Conservation (phyloP, 2,797 vertebrate genomes). For the Chiloscyllium punctatum region DNA sequence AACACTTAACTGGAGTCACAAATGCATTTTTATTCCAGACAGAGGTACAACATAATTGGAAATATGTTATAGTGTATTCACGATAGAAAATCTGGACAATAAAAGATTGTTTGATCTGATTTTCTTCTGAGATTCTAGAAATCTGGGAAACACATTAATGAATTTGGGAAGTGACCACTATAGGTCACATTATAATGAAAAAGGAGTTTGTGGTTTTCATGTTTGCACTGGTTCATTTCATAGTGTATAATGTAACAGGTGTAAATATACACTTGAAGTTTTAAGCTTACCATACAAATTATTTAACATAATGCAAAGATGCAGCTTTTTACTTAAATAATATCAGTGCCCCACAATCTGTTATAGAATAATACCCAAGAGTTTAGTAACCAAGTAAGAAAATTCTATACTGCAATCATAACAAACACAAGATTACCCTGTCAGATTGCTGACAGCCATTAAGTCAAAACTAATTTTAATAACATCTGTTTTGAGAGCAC, state of each 20-base stretch:
- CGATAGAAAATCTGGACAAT: neutral
- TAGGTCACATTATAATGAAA: neutral
- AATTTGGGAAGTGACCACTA: neutral
- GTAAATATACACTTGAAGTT: neutral
- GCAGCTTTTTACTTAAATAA: neutral
- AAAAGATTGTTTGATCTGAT: neutral
- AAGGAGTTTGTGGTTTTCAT: neutral
- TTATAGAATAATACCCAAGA: neutral
- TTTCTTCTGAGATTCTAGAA: neutral
- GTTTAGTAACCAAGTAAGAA: neutral
- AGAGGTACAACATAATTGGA: too few relatives aligned
- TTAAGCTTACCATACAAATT: neutral
- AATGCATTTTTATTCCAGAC: too few relatives aligned
- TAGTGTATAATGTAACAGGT: neutral
- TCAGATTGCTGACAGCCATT: neutral
- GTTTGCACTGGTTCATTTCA: neutral
- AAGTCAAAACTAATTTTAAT: neutral
- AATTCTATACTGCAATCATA: neutral
- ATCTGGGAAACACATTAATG: neutral
- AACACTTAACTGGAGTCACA: too few relatives aligned
- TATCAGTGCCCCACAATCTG: neutral
- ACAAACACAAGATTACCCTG: neutral
- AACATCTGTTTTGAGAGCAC: neutral
- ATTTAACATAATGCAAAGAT: neutral
- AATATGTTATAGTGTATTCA: too few relatives aligned